Percentiles rank a stretch among this genome's conserved stretches.
Conservation (phyloP, 2,113 vertebrate species). For the Anolis sagrei region DNA sequence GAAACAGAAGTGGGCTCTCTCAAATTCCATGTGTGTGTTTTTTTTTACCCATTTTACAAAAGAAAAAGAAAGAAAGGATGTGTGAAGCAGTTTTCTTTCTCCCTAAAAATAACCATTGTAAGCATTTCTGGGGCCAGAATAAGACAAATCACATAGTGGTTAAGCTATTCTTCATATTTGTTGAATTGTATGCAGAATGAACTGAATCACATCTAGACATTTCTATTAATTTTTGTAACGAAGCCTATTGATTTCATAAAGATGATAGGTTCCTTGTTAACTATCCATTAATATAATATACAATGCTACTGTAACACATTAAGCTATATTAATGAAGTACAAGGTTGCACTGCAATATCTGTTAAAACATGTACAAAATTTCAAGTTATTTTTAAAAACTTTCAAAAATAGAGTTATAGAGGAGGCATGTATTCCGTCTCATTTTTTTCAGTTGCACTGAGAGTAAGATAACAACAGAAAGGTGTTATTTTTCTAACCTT, state of each 20-base stretch:
- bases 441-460: slow-evolving; percentile 52
- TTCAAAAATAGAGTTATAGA: neutral
- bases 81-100: slow-evolving; percentile 38
- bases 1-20: slow-evolving; percentile 61
- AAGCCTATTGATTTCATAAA: slow-evolving; percentile 41
- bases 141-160: slow-evolving; percentile 67
- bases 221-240: slow-evolving; percentile 67
- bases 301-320: slow-evolving; percentile 62
- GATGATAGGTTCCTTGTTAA: slow-evolving; percentile 49
- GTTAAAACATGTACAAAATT: slow-evolving; percentile 66
- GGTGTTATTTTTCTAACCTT: slow-evolving; percentile 39
- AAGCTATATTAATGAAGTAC: slow-evolving; percentile 66
- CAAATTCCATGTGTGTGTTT: slow-evolving; percentile 59
- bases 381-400: slow-evolving; percentile 45
- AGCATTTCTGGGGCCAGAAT: slow-evolving; percentile 61
- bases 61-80: neutral
- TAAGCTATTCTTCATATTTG: slow-evolving; percentile 69
- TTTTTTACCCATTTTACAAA: slow-evolving; percentile 43
- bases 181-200: slow-evolving; percentile 66
- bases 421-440: slow-evolving; percentile 31
- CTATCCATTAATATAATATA: slow-evolving; percentile 43
- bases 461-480: slow-evolving; percentile 47
- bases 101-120: slow-evolving; percentile 48
- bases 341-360: slow-evolving; percentile 47
- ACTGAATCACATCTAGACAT: slow-evolving; percentile 68